phyloP scores from a whole-genome alignment of 2,113 vertebrate species.

The Apistogramma diplotaenia region DNA sequence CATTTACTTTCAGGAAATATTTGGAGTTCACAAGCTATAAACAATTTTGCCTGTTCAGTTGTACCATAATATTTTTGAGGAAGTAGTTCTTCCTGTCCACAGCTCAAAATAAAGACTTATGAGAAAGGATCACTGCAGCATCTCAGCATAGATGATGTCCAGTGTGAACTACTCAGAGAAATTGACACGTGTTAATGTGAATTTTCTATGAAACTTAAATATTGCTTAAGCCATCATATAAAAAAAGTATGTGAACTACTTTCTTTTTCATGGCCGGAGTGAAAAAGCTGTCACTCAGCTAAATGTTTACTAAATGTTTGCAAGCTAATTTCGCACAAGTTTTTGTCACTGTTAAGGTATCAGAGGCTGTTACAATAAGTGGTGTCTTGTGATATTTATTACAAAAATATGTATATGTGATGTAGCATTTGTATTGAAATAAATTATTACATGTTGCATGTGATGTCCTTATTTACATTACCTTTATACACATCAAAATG shows the following conservation, averaged over 20 bases:
- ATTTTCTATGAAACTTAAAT: constrained; percentile 30
- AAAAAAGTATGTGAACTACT: constrained; percentile 33
- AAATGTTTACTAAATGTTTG: constrained; percentile 76
- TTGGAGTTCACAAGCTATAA: constrained; percentile 15
- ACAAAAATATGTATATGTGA: constrained; percentile 47
- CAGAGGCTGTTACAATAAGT: constrained; percentile 56
- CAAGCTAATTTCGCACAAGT: constrained; percentile 67
- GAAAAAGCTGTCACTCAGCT: constrained; percentile 52
- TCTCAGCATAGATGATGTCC: not conserved
- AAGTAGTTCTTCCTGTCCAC: constrained; percentile 27
- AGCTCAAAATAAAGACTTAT: not conserved
- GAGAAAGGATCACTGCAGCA: not conserved
- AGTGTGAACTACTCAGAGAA: not conserved
- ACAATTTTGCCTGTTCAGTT: not conserved
- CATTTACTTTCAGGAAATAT: constrained; percentile 17
- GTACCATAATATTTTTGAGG: constrained; percentile 20
- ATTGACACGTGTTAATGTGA: constrained; percentile 42
- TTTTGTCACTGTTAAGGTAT: constrained; percentile 54
- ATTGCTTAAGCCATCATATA: constrained; percentile 12
- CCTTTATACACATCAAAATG: not conserved
- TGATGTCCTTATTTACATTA: not conserved
- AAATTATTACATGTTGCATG: constrained; percentile 72
- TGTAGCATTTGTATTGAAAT: constrained; percentile 71
- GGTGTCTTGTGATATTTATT: constrained; percentile 76
- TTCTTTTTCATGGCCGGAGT: constrained; percentile 5